Base-by-base conservation (phyloP, 2,797 vertebrate genomes). In the Neopelma chrysocephalum region DNA sequence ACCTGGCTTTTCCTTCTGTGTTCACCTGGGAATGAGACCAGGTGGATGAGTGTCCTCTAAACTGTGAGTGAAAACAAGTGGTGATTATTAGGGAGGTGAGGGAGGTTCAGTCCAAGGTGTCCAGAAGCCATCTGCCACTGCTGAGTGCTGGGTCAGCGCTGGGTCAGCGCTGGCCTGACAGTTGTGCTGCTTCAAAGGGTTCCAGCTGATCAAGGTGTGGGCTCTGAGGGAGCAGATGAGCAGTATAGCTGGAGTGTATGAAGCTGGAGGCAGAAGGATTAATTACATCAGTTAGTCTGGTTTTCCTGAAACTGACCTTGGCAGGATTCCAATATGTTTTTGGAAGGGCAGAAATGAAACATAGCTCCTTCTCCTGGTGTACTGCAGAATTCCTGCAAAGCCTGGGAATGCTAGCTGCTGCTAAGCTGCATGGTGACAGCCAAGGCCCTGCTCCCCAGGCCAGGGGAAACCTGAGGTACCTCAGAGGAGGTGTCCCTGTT, bases 291-390 rank as follows among this genome's bases (percentile, higher is more conserved):
- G 32, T 50, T 87, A 51, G 78, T 89, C 83, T 87, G 56, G 11
- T 90, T 91, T 96, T 96, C 85, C 70, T 84, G 56, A 81, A 80
- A 72, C 72, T 94, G 68, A 86, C 70, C 86, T 65, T 93, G 70
- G 82, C 90, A 90, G 54, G 47, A 60, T 94, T 86, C 79, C 64
- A 69, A 7, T 4, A 12, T 38, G 42, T 36, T 36, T 32, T 93
- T 89, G 47, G 64, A 94, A 66, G 38, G 75, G 72, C 58, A 95
- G 82, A 77, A 78, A 69, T 93, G 73, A 88, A 94, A 82, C 58
- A 65, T 82, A 96, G 87, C 69, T 88, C 61, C 70, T 84, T 93
- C 88, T 93, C 56, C 90, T 90, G 81, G 45, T 90, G 77, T 66
- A 86, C 79, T 6, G 2, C 43, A 69, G 48, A 81, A 77, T 94